Percentiles rank a stretch among this genome's conserved stretches.
These are phyloP conservation scores for Micrasema minimum DNA, from an alignment of 1,140 invertebrate genomes.

Conservation along the genomic window DNA sequence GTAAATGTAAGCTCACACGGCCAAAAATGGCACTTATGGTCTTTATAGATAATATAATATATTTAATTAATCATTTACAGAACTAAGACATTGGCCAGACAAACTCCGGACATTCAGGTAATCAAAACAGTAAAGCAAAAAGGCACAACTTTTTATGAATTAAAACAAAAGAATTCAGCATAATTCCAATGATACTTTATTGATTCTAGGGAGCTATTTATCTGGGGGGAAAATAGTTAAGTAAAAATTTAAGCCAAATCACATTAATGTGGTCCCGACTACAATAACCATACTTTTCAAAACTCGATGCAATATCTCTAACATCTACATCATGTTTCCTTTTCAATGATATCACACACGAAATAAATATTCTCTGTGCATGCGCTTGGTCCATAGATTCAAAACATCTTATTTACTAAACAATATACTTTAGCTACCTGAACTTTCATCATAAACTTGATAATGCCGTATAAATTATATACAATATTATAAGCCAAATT, in stretches of 20 bases:
- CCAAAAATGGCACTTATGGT: constrained; percentile 38
- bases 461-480: no score
- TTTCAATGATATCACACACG: neutral
- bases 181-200: no score
- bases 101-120: constrained; percentile 2
- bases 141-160: constrained; percentile 34
- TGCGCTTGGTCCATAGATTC: constrained; percentile 15
- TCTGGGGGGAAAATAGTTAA: no score
- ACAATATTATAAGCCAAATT: no score
- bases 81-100: constrained; percentile 29
- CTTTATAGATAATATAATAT: constrained; percentile 1
- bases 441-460: no score
- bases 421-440: no score
- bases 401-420: no score
- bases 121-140: constrained; percentile 37
- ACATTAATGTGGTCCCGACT: constrained; percentile 1
- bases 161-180: neutral
- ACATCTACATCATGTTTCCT: neutral
- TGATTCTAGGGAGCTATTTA: no score
- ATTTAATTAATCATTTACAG: constrained; percentile 4
- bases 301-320: constrained; percentile 3
- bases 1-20: constrained; percentile 36
- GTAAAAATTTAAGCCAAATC: constrained; percentile 9
- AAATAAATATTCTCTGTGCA: neutral
- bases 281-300: neutral